Evolutionary conservation across 2,888 invertebrate species (phyloP).

Genomic region (Pandemis heparana): DNA sequence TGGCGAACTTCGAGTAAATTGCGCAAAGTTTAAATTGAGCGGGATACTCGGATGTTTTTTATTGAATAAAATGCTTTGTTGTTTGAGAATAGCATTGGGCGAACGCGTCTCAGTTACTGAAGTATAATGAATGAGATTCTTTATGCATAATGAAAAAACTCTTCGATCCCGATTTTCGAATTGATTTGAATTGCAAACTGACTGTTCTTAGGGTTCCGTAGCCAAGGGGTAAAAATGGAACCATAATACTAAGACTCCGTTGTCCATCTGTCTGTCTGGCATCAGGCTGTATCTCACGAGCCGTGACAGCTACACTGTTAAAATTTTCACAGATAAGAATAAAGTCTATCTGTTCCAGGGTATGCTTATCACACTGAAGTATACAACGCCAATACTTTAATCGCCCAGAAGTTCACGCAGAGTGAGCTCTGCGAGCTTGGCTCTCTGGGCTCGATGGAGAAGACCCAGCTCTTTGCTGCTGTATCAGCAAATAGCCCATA

Average conservation of each 20-base stretch:
- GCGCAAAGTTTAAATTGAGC: slow-evolving; percentile 37
- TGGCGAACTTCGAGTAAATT: slow-evolving; percentile 32
- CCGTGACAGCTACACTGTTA: no score
- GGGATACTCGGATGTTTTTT: slow-evolving; percentile 32
- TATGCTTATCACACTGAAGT: slow-evolving; percentile 83
- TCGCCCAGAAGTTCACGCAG: slow-evolving; percentile 72
- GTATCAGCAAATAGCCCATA: slow-evolving; percentile 71
- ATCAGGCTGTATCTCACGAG: no score
- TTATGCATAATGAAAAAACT: background rate
- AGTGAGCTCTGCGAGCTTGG: slow-evolving; percentile 78
- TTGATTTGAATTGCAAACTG: no score
- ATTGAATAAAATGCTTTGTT: slow-evolving; percentile 34
- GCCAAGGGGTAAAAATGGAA: no score
- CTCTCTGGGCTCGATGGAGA: slow-evolving; percentile 66
- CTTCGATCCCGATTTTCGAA: background rate
- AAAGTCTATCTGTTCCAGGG: slow-evolving; percentile 57
- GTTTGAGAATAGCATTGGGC: slow-evolving; percentile 4
- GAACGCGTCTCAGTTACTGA: slow-evolving; percentile 6
- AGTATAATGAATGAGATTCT: slow-evolving; percentile 5
- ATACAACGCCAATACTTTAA: slow-evolving; percentile 70
- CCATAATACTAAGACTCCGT: no score
- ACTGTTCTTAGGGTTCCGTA: no score
- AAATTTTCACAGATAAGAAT: no score
- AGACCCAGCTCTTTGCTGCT: slow-evolving; percentile 53
- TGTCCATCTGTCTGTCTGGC: no score